Evolutionary conservation across 2,797 vertebrate genomes (phyloP).

Genomic region (Rhabdomys pumilio): DNA sequence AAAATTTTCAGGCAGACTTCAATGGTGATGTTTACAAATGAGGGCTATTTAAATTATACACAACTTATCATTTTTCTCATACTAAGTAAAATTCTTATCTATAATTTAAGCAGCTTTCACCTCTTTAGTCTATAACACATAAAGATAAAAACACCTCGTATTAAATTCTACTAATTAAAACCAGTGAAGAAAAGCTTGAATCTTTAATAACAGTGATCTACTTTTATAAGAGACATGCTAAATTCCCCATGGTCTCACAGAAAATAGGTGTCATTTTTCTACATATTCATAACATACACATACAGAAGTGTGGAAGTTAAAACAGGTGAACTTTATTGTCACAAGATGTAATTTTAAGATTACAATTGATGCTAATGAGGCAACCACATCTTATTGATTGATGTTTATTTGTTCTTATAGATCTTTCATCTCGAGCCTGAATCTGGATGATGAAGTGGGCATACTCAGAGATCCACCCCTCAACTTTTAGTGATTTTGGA

Average conservation of each 20-base stretch:
- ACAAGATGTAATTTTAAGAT: constrained; percentile 28
- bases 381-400: neutral
- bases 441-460: neutral
- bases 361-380: constrained; percentile 11
- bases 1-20: neutral
- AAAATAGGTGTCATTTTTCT: neutral
- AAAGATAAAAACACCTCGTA: neutral
- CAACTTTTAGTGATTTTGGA: neutral
- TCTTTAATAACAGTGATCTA: constrained; percentile 26
- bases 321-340: neutral
- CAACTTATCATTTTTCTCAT: constrained; percentile 31
- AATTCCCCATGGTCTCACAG: neutral
- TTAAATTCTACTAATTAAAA: constrained; percentile 6
- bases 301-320: neutral
- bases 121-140: neutral
- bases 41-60: constrained; percentile 43
- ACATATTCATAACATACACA: neutral
- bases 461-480: neutral
- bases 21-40: neutral
- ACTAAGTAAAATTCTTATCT: constrained; percentile 8
- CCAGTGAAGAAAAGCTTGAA: neutral
- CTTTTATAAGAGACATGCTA: neutral
- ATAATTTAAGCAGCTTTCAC: constrained; percentile 36
- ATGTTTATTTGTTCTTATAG: neutral
- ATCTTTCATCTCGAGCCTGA: neutral